Conservation (phyloP, 2,113 vertebrate genomes). For the Daphoenositta chrysoptera region DNA sequence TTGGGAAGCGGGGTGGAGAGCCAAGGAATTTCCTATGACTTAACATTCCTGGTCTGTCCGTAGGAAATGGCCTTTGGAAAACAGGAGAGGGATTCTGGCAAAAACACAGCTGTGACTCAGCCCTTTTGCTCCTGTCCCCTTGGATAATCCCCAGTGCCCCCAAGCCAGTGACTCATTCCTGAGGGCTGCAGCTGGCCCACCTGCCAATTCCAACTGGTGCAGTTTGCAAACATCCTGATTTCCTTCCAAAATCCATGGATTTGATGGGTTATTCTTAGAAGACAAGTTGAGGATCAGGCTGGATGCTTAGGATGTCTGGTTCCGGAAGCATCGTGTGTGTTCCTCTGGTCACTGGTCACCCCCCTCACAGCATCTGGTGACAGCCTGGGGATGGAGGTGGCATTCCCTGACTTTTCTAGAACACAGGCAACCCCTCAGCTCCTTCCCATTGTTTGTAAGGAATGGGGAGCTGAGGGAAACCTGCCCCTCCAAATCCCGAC, state of each 20-base stretch:
- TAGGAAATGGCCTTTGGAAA: conserved; percentile 64
- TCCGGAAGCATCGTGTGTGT: accelerated
- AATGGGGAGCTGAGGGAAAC: neutral
- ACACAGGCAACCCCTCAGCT: neutral
- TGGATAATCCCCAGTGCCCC: neutral
- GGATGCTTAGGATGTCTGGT: neutral
- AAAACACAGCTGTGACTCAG: conserved; percentile 35
- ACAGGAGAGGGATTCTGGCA: conserved; percentile 31
- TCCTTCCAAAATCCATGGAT: neutral
- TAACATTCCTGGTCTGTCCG: neutral
- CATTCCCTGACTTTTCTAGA: neutral
- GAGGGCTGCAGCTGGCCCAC: neutral
- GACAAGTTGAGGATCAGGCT: neutral
- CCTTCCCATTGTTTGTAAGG: neutral
- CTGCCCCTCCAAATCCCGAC: neutral
- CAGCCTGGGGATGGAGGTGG: neutral
- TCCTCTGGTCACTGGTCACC: neutral
- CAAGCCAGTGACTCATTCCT: neutral
- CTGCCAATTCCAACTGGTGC: neutral
- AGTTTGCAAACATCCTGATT: neutral
- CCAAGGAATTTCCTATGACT: conserved; percentile 60
- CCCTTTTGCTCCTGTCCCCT: neutral
- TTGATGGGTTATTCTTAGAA: neutral
- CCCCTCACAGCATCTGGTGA: neutral
- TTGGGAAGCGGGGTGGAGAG: conserved; percentile 22